These are phyloP conservation scores for Cebidichthys violaceus DNA, from an alignment of 2,113 vertebrate genomes.

Conservation along the genomic window DNA sequence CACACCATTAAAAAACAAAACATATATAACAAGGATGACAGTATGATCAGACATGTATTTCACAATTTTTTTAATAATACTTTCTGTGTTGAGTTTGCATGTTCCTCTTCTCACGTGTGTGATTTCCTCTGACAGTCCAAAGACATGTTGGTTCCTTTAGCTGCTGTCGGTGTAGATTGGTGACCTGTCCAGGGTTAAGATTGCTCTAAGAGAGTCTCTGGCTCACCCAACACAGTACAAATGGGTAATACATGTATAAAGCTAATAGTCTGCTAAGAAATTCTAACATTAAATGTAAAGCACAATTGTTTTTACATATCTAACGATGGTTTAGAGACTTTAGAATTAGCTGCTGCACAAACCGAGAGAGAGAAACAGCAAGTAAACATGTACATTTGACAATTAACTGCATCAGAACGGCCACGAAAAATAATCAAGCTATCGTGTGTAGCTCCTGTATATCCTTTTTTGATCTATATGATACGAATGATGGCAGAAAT, in stretches of 20 bases:
- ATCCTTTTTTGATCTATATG: not conserved
- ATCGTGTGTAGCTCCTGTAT: not conserved
- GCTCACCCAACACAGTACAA: too few relatives aligned
- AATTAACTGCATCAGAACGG: not conserved
- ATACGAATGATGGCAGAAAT: not conserved
- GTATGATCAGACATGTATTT: not conserved
- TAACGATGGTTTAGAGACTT: not conserved
- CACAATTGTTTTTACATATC: not conserved
- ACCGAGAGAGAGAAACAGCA: not conserved
- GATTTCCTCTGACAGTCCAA: not conserved
- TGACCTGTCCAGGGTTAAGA: too few relatives aligned
- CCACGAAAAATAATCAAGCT: not conserved
- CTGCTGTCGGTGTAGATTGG: too few relatives aligned
- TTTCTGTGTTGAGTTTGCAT: not conserved
- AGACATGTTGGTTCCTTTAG: too few relatives aligned
- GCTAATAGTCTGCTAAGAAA: not conserved
- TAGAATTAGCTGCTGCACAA: not conserved
- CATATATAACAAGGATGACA: conserved; percentile 3
- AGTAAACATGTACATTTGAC: not conserved
- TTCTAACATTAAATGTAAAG: not conserved
- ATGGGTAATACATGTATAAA: not conserved
- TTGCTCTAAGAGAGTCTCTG: too few relatives aligned
- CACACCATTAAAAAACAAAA: not conserved
- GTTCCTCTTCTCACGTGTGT: not conserved
- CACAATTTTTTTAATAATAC: not conserved